Conservation (phyloP, 2,888 invertebrate species). For the Microctonus brassicae region DNA sequence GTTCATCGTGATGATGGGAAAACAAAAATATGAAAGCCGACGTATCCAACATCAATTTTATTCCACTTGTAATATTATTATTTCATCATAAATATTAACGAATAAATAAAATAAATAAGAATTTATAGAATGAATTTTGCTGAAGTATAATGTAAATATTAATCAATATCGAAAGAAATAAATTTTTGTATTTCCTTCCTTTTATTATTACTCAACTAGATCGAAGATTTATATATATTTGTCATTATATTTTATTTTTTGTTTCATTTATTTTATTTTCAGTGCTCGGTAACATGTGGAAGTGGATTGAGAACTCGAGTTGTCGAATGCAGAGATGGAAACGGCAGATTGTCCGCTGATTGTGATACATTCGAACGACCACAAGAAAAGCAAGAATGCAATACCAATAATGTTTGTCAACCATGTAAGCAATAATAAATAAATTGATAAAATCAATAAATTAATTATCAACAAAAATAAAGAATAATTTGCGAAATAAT, state of each 20-base stretch:
- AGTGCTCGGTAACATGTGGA: slow-evolving; percentile 96
- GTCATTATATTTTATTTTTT: slow-evolving; percentile 6
- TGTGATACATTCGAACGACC: slow-evolving; percentile 81
- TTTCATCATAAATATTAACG: not conserved
- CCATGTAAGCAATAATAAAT: slow-evolving; percentile 56
- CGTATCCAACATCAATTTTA: not conserved
- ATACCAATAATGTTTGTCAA: slow-evolving; percentile 81
- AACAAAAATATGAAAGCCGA: not conserved
- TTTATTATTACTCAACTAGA: not conserved
- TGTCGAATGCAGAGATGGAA: slow-evolving; percentile 81
- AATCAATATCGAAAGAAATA: too few species aligned
- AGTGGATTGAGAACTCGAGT: slow-evolving; percentile 86
- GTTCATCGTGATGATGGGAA: not conserved
- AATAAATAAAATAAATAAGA: not conserved
- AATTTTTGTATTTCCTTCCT: not conserved
- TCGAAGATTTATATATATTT: not conserved
- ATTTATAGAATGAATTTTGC: not conserved
- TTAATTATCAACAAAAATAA: too few species aligned
- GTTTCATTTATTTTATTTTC: too few species aligned
- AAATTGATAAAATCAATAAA: slow-evolving; percentile 2
- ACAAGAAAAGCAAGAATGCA: slow-evolving; percentile 79
- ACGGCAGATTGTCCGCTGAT: slow-evolving; percentile 66
- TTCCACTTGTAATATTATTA: not conserved
- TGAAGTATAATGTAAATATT: not conserved
- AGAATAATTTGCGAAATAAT: not conserved